Evolutionary conservation across 2,888 invertebrate species (phyloP).

Genomic region (Osedax fenrisi): DNA sequence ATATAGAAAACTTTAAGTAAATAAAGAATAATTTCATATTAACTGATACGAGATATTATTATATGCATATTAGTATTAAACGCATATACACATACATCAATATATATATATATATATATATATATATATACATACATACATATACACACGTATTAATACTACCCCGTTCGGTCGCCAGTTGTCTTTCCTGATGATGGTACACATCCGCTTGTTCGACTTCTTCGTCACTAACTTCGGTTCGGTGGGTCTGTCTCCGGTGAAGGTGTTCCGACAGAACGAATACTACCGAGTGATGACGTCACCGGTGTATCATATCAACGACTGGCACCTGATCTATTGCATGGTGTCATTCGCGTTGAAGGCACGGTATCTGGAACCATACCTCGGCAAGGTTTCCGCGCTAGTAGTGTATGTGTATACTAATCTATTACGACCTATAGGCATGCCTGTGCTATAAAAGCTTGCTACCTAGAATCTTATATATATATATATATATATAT

Average conservation of each 20-base stretch:
- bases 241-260: slow-evolving; percentile 3
- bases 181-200: slow-evolving; percentile 3
- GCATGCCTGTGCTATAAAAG: too few relatives aligned
- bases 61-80: too few relatives aligned
- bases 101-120: too few relatives aligned
- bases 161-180: too few relatives aligned
- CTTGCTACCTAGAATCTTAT: too few relatives aligned
- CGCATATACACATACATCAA: too few relatives aligned
- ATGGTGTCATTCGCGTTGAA: slow-evolving; percentile 15
- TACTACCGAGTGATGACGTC: background rate
- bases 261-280: slow-evolving; percentile 1
- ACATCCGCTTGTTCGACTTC: slow-evolving; percentile 11
- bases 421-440: background rate
- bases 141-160: too few relatives aligned
- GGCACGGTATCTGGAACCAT: slow-evolving; percentile 11
- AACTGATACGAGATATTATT: too few relatives aligned
- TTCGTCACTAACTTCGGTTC: background rate
- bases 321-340: slow-evolving; percentile 12
- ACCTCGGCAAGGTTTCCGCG: background rate
- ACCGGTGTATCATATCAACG: slow-evolving; percentile 9
- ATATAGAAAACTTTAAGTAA: too few relatives aligned
- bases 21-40: too few relatives aligned
- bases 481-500: too few relatives aligned
- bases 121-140: too few relatives aligned
- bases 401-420: background rate